A percentile compares a stretch with the other conserved stretches of the same genome.
These are phyloP conservation scores for Sebastolobus alascanus DNA, from an alignment of 2,797 vertebrate genomes.

Conservation along the genomic window DNA sequence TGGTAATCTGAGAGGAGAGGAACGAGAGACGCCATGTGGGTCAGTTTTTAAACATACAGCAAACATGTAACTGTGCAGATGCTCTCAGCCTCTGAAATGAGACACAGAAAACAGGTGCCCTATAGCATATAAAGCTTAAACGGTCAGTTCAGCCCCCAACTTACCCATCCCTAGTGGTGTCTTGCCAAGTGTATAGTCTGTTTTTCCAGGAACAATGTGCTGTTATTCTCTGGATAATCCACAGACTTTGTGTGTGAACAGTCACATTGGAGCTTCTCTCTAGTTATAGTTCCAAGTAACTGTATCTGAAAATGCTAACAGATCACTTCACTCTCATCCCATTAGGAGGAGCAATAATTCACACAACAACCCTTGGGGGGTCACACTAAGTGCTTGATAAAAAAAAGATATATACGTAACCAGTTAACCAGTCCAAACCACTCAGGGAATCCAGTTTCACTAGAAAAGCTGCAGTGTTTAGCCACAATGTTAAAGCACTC, in stretches of 20 bases:
- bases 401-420: background rate
- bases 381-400: background rate
- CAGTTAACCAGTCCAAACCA: background rate
- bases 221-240: too few relatives aligned
- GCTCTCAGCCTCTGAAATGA: background rate
- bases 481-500: background rate
- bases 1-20: constrained; percentile 88
- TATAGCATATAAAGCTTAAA: background rate
- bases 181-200: background rate
- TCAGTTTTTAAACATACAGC: background rate
- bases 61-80: background rate
- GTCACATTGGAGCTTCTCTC: too few relatives aligned
- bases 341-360: background rate
- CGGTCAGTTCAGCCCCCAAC: background rate
- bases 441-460: background rate
- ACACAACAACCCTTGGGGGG: background rate
- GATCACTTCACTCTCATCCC: background rate
- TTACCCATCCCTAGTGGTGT: background rate
- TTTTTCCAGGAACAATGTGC: background rate
- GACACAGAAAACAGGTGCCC: too few relatives aligned
- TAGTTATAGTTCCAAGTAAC: too few relatives aligned
- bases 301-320: background rate
- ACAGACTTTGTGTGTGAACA: too few relatives aligned
- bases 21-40: constrained; percentile 13
- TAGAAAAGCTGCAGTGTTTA: background rate